A percentile compares a stretch with the other conserved stretches of the same genome.
Evolutionary conservation across 2,888 invertebrate species (phyloP).

Genomic region (Drosophila aldrichi): DNA sequence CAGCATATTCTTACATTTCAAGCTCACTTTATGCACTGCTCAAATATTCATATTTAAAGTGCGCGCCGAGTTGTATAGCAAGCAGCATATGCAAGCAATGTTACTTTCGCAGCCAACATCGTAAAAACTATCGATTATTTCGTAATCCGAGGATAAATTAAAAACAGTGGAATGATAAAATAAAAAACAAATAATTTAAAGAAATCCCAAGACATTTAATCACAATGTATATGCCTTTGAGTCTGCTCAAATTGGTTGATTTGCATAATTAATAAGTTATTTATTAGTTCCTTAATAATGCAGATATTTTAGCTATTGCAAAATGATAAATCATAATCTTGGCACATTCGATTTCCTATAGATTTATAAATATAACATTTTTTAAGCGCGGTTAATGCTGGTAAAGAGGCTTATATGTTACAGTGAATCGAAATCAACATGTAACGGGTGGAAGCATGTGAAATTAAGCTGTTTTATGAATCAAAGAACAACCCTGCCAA

Average conservation of each 20-base stretch:
- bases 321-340: background rate
- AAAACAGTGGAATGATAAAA: background rate
- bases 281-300: background rate
- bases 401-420: background rate
- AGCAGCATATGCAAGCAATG: background rate
- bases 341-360: background rate
- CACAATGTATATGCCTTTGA: background rate
- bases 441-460: background rate
- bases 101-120: background rate
- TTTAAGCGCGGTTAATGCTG: background rate
- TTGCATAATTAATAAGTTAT: background rate
- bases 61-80: constrained; percentile 11
- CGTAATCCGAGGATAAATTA: background rate
- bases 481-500: background rate
- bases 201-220: background rate
- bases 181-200: background rate
- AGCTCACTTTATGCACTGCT: background rate
- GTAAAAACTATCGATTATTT: constrained; percentile 4
- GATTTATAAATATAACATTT: background rate
- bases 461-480: background rate
- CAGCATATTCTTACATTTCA: background rate
- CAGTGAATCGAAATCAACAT: background rate
- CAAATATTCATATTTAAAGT: background rate
- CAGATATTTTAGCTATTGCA: background rate
- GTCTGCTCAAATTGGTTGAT: background rate